Conservation (phyloP, 1,140 invertebrate species). For the Scaptodrosophila lebanonensis region DNA sequence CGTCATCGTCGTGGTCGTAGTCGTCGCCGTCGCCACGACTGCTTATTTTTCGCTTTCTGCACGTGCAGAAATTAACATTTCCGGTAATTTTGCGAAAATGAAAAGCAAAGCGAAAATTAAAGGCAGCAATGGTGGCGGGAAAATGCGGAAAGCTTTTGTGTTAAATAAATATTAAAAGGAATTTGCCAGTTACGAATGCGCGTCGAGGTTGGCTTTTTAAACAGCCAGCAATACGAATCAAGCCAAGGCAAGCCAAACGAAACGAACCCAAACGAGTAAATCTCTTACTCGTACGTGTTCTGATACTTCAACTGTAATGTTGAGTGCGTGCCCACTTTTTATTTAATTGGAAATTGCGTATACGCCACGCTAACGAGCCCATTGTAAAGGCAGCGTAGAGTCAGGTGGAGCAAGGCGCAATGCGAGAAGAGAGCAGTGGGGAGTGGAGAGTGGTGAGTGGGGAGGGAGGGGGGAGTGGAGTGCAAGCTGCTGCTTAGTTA, state of each 20-base stretch:
- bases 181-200: constrained; percentile 51
- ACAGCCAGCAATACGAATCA: too few species aligned
- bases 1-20: constrained; percentile 29
- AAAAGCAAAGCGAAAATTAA: constrained; percentile 76
- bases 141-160: constrained; percentile 73
- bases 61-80: constrained; percentile 76
- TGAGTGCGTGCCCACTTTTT: constrained; percentile 39
- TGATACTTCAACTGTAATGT: background rate
- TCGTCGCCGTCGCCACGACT: constrained; percentile 2
- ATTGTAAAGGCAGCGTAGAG: constrained; percentile 51
- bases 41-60: constrained; percentile 43
- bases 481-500: constrained; percentile 1
- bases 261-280: constrained; percentile 54
- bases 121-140: constrained; percentile 43
- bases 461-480: too few species aligned
- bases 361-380: constrained; percentile 63
- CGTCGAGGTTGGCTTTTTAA: constrained; percentile 59
- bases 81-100: constrained; percentile 76
- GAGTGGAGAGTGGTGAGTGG: too few species aligned
- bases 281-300: constrained; percentile 22
- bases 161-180: constrained; percentile 75
- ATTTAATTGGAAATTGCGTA: constrained; percentile 71
- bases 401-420: too few species aligned
- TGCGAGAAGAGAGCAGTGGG: too few species aligned
- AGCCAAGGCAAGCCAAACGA: too few species aligned